Percentiles rank a stretch among this genome's conserved stretches.
phyloP scores from a whole-genome alignment of 2,888 invertebrate genomes.

The Epinotia nisella region DNA sequence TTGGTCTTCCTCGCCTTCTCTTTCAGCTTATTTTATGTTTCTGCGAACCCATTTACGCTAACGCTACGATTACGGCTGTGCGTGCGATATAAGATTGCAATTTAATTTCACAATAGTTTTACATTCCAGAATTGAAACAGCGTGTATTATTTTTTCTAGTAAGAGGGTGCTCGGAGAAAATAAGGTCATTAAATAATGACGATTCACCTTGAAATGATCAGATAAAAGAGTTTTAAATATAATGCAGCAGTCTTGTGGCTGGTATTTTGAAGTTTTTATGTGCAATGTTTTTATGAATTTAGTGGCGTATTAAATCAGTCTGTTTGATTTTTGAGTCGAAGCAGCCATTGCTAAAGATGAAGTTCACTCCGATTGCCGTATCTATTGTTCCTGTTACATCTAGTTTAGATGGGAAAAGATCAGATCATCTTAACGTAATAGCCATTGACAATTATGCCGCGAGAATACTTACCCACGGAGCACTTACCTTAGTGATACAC shows the following conservation, averaged over 20 bases:
- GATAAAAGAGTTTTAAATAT: too few species aligned
- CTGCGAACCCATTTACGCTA: too few species aligned
- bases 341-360: not conserved
- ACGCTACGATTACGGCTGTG: too few species aligned
- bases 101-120: too few species aligned
- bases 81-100: too few species aligned
- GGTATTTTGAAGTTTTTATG: too few species aligned
- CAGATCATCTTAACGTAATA: constrained; percentile 51
- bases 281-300: not conserved
- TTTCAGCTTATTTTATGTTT: too few species aligned
- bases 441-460: constrained; percentile 49
- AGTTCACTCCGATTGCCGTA: not conserved
- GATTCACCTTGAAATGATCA: too few species aligned
- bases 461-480: constrained; percentile 48
- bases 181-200: too few species aligned
- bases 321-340: not conserved
- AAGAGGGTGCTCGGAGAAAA: not conserved
- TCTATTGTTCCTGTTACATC: constrained; percentile 11
- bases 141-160: not conserved
- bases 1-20: too few species aligned
- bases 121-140: too few species aligned
- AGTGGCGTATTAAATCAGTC: not conserved
- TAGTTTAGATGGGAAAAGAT: constrained; percentile 43
- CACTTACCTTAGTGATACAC: constrained; percentile 52
- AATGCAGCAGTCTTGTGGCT: too few species aligned